phyloP scores from a whole-genome alignment of 1,140 invertebrate genomes.

The Philotrypesis tridentata region DNA sequence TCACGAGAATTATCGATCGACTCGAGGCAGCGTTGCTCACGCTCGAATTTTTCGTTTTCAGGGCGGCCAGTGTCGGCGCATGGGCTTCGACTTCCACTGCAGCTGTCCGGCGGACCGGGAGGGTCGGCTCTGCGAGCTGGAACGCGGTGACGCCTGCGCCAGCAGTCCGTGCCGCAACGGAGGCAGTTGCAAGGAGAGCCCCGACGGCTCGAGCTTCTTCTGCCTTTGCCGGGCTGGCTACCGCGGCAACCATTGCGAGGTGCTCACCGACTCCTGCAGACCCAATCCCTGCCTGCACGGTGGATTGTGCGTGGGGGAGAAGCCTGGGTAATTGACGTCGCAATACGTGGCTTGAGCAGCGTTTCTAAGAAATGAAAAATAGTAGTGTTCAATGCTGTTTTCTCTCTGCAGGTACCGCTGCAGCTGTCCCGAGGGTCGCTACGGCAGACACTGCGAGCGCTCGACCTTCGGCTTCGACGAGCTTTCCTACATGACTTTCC shows the following conservation, averaged over 20 bases:
- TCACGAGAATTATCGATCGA: background rate
- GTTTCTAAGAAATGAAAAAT: background rate
- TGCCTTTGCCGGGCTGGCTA: constrained; percentile 92
- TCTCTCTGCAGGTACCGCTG: constrained; percentile 80
- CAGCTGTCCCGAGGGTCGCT: constrained; percentile 89
- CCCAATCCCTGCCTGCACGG: constrained; percentile 92
- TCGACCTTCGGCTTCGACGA: constrained; percentile 92
- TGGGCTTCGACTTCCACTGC: constrained; percentile 89
- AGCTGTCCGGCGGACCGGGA: constrained; percentile 84
- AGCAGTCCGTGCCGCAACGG: constrained; percentile 91
- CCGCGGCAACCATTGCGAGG: constrained; percentile 90
- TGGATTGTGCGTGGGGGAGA: constrained; percentile 87
- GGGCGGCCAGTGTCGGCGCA: constrained; percentile 86
- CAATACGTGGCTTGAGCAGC: background rate
- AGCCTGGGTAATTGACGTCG: constrained; percentile 75
- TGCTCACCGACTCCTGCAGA: constrained; percentile 88
- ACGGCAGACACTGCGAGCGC: constrained; percentile 92
- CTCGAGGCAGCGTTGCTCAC: background rate
- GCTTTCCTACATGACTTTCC: constrained; percentile 92
- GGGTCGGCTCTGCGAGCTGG: constrained; percentile 88
- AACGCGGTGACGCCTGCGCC: constrained; percentile 87
- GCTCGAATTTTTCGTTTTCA: constrained; percentile 55
- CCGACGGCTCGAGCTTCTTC: constrained; percentile 90
- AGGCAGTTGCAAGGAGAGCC: constrained; percentile 90
- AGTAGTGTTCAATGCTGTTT: background rate